phyloP scores from a whole-genome alignment of 2,113 vertebrate genomes.

The Rhea americana region DNA sequence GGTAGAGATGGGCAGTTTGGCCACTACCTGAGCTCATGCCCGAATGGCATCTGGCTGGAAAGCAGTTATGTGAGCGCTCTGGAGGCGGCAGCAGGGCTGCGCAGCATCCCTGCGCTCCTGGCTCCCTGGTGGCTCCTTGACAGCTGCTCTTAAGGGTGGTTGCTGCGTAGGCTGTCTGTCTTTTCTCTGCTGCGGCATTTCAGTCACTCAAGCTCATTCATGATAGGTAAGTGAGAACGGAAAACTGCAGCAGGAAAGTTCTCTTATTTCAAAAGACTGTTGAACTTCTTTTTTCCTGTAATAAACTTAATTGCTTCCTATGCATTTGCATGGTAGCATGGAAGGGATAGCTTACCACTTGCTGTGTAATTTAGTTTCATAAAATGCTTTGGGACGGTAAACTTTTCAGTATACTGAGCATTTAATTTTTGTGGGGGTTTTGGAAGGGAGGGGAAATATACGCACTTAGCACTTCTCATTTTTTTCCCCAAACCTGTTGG shows the following conservation, averaged over 20 bases:
- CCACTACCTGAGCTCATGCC: too few species aligned
- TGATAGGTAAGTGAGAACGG: not conserved
- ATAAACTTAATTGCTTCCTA: slow-evolving; percentile 70
- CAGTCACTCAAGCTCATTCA: not conserved
- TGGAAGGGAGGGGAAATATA: not conserved
- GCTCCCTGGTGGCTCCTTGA: too few species aligned
- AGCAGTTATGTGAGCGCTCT: too few species aligned
- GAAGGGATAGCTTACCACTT: not conserved
- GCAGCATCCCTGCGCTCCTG: too few species aligned
- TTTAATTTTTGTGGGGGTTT: not conserved
- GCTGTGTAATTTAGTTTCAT: not conserved
- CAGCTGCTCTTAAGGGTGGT: not conserved
- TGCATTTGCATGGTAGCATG: not conserved
- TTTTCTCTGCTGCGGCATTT: not conserved
- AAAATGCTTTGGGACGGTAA: too few species aligned
- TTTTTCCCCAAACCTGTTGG: not conserved
- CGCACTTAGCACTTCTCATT: not conserved
- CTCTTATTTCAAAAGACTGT: slow-evolving; percentile 39
- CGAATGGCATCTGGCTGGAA: too few species aligned
- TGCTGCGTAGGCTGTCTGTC: not conserved
- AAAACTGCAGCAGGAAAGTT: not conserved
- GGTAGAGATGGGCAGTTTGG: too few species aligned
- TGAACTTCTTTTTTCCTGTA: not conserved
- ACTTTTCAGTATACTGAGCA: too few species aligned
- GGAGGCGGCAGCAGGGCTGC: too few species aligned